Base-by-base conservation (phyloP, 2,888 invertebrate species). In the Tetranychus piercei region DNA sequence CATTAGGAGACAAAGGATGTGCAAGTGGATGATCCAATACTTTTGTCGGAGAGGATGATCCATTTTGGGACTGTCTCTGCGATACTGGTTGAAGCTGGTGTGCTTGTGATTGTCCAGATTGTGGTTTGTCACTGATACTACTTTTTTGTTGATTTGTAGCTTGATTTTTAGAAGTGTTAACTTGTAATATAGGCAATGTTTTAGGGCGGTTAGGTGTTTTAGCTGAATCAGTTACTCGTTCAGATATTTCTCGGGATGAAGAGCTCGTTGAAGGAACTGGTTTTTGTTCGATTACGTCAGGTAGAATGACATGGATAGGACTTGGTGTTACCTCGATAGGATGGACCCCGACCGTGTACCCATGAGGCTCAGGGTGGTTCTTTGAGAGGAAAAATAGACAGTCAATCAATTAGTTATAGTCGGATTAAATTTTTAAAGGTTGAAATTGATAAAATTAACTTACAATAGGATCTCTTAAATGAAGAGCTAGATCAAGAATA, bases 401-500 rank as follows among this genome's bases (percentile, higher is more conserved):
- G 20, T 11, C 5, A 69, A 69, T 5, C 4, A 23, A 22, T 69
- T 6, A 9, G 7, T 20, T 9, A 69, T n/a, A 6, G 11, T 20
- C 11, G 4, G 1, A 69, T 69, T 44, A 6, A 44, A 34, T 71
- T 7, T 4, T 2, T 34, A 15, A 1, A 20, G 7, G 22, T 44
- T 22, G 4, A 0, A 65, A 64, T n/a, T 23, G 18, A 22, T 15
- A 45, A 73, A 7, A 45, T n/a, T 44, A n/a, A 55, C 81, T 79
- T 79, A 84, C 84, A 78, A 82, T 81, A 8, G 85, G 85, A 77
- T 84, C 82, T 75, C 83, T 78, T 45, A 84, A 81, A 79, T 84
- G 83, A 20, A 88, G 81, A 1, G 88, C 88, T 80, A 87, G 85
- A 71, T 86, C 84, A 71, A 89, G 84, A 79, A 89, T 86, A 79